Evolutionary conservation across 1,140 invertebrate genomes (phyloP).

Genomic region (Globodera rostochiensis): DNA sequence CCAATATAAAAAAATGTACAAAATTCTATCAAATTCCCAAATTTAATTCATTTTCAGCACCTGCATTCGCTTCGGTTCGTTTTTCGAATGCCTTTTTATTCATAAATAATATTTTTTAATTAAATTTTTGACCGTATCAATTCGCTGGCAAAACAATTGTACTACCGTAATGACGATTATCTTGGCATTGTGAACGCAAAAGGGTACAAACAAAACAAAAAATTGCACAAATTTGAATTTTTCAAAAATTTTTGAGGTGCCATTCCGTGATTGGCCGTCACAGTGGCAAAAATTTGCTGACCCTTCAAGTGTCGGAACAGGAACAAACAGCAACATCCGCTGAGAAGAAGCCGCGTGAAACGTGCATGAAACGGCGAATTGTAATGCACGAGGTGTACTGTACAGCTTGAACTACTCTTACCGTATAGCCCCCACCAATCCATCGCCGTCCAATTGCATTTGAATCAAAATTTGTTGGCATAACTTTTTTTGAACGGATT

Average conservation of each 20-base stretch:
- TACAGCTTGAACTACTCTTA: too few species aligned
- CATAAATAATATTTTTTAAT: too few species aligned
- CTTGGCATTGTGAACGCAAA: conserved; percentile 1
- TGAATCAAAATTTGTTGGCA: too few species aligned
- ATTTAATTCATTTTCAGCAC: neutral
- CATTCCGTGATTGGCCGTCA: conserved; percentile 21
- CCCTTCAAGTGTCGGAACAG: neutral
- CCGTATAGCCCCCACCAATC: too few species aligned
- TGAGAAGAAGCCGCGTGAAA: neutral
- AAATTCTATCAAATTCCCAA: neutral
- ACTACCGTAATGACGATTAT: conserved; percentile 7
- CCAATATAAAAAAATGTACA: too few species aligned
- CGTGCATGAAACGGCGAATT: conserved; percentile 25
- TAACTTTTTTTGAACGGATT: too few species aligned
- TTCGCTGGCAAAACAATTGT: neutral
- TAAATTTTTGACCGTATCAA: neutral
- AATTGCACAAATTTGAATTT: neutral
- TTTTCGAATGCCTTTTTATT: too few species aligned
- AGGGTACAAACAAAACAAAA: neutral
- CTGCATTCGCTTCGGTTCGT: conserved; percentile 4
- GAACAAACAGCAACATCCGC: too few species aligned
- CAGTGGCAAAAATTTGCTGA: conserved; percentile 19
- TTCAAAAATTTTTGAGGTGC: neutral
- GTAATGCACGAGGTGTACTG: conserved; percentile 16
- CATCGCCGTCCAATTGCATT: too few species aligned